A percentile compares a stretch with the other conserved stretches of the same genome.
phyloP scores from a whole-genome alignment of 2,888 invertebrate species.

The Hyalella azteca region DNA sequence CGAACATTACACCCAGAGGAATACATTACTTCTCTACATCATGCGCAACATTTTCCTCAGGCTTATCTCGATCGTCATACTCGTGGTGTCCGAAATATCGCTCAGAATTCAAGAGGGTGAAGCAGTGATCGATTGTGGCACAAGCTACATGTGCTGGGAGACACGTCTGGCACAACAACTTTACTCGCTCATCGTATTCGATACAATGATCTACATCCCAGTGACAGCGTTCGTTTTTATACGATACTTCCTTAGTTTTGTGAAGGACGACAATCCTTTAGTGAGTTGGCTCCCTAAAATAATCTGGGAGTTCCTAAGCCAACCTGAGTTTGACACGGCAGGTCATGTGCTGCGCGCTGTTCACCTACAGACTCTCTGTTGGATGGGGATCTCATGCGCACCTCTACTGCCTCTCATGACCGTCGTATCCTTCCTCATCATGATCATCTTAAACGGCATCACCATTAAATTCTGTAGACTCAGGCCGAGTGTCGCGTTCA shows the following conservation, averaged over 20 bases:
- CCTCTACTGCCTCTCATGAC: conserved; percentile 79
- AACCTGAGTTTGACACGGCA: conserved; percentile 75
- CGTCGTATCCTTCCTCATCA: conserved; percentile 72
- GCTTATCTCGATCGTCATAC: conserved; percentile 75
- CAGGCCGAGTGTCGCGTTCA: conserved; percentile 74
- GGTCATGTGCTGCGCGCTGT: conserved; percentile 84
- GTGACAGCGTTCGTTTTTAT: conserved; percentile 79
- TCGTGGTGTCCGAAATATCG: conserved; percentile 73
- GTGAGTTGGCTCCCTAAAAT: conserved; percentile 20
- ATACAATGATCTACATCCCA: conserved; percentile 74
- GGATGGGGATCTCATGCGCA: conserved; percentile 84
- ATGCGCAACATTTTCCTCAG: conserved; percentile 77
- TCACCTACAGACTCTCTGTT: conserved; percentile 83
- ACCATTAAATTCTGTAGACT: conserved; percentile 78
- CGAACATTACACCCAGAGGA: conserved; percentile 76
- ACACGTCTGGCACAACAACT: conserved; percentile 86
- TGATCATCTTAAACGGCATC: conserved; percentile 85
- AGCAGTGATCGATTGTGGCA: conserved; percentile 60
- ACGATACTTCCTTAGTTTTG: conserved; percentile 63
- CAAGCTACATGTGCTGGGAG: conserved; percentile 75
- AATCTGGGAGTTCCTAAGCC: conserved; percentile 58
- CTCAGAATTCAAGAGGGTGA: conserved; percentile 67
- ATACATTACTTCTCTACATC: conserved; percentile 73
- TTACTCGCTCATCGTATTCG: conserved; percentile 79
- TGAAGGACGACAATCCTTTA: conserved; percentile 68